Evolutionary conservation across 2,113 vertebrate genomes (phyloP), one percentile per base, ranked within the genome.

Genomic region (Chaenocephalus aceratus): DNA sequence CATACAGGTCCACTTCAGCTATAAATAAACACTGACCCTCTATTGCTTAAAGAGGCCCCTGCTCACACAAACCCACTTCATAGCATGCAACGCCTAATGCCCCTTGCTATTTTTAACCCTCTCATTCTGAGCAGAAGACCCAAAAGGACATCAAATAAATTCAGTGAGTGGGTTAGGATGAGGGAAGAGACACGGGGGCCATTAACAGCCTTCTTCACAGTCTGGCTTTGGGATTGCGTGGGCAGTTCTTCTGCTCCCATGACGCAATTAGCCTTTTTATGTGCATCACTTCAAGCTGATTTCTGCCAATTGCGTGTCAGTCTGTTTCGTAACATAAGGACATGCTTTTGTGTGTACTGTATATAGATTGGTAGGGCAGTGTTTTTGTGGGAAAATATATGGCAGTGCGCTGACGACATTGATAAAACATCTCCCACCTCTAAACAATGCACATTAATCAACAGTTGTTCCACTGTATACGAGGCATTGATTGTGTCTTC

Each of bases 211-310:
- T 78, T 90, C 73, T 58, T 86, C 82, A 73, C 89, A 74, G 87
- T 91, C 89, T 88, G 78, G 91, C 77, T 80, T 86, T 84, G 76
- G 79, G 84, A 89, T 79, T 87, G 91, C 63, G 90, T 94, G 86
- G 92, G 92, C 52, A 12, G 82, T 67, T 87, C 89, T 89, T 91
- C 86, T 87, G 84, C 88, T 90, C 74, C 88, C 77, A 84, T 94
- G 91, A 95, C 88, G 92, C 88, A 90, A 83, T 93, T 86, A 89
- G 86, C 59, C 87, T 86, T 91, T 92, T 86, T 85, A 69, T 88
- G 69, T 73, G 84, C 88, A 86, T 91, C 86, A 80, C 72, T 89
- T 72, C 61, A 86, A 72, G 69, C 78, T 82, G 72, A 87, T 91
- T 82, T 70, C 79, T 86, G 77, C 65, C 79, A 82, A 63, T 48